Base-by-base conservation (phyloP, 2,113 vertebrate genomes). In the Dipodomys stephensi region DNA sequence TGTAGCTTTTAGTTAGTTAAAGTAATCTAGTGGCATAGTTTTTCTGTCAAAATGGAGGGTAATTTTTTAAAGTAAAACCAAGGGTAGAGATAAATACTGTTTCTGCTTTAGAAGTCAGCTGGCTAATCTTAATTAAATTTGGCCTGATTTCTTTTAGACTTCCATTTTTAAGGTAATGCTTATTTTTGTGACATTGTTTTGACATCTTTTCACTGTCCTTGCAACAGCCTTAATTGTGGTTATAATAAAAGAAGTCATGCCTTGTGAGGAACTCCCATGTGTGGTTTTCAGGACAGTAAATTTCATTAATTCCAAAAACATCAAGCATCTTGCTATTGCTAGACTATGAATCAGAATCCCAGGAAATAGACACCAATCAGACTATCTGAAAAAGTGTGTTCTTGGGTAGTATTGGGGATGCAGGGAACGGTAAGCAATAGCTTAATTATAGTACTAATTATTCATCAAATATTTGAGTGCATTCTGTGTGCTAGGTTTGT, bases 1-100 rank as follows among this genome's bases (percentile, higher is more conserved):
- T 87, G 65, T 83, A 93, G 86, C 57, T 78, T 80, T 46, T 62
- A 76, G 30, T 65, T 88, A 77, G 62, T n/a, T 28, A 76, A 44
- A 76, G 46, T 83, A 57, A 57, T 78, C 27, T 87, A 19, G 62
- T 80, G 12, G 67, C 5, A 11, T 64, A 77, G 20, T 90, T 95
- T 91, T 28, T 88, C 57, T 88, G 27, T 39, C 23, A 88, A 91
- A 88, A 88, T 71, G 79, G 23, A 85, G 7, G 49, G 49, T 57
- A 57, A 57, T 57, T 57, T 57, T 57, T 57, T 57, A 57, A 49
- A 57, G 15, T 57, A 9, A 53, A 53, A 53, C 49, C 49, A 53
- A 53, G 15, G 53, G 53, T 16, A 57, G 53, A 57, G 53, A 57
- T 18, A 57, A 57, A 57, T 57, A 57, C 12, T 57, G 53, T 57